phyloP scores from a whole-genome alignment of 2,888 invertebrate species.

The Hofmannophila pseudospretella region DNA sequence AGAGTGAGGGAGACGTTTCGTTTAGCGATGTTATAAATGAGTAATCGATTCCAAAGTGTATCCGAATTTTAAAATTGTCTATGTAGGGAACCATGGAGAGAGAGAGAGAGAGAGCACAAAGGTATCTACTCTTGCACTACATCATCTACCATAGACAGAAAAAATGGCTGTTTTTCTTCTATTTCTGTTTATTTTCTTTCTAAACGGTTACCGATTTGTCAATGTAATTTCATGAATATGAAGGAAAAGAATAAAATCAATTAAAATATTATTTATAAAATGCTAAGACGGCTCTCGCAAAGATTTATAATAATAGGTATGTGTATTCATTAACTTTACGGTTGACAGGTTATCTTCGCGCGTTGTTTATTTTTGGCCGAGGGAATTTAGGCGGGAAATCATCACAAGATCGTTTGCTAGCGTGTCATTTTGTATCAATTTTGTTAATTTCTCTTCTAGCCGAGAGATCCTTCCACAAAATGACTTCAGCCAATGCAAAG shows the following conservation, averaged over 20 bases:
- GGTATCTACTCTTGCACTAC: too few relatives aligned
- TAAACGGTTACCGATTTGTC: neutral
- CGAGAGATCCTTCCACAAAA: conserved; percentile 32
- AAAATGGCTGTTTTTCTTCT: neutral
- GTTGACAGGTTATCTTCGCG: conserved; percentile 42
- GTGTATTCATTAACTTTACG: conserved; percentile 30
- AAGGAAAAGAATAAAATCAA: conserved; percentile 3
- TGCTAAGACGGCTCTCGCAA: conserved; percentile 23
- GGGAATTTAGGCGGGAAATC: conserved; percentile 54
- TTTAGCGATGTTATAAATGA: too few relatives aligned
- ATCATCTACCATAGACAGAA: too few relatives aligned
- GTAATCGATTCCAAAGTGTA: too few relatives aligned
- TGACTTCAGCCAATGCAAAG: conserved; percentile 57
- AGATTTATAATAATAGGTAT: conserved; percentile 45
- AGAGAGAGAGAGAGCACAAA: neutral
- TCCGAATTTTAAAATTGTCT: too few relatives aligned
- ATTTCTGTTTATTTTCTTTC: neutral
- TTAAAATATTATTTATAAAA: conserved; percentile 13
- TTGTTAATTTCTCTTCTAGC: conserved; percentile 25
- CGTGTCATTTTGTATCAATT: conserved; percentile 1
- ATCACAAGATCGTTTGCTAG: neutral
- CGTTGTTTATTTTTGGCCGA: conserved; percentile 47
- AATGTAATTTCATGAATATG: too few relatives aligned
- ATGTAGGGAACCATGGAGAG: too few relatives aligned
- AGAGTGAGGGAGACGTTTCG: too few relatives aligned